Conservation (phyloP, 2,113 vertebrate genomes). For the Ophiodon elongatus region DNA sequence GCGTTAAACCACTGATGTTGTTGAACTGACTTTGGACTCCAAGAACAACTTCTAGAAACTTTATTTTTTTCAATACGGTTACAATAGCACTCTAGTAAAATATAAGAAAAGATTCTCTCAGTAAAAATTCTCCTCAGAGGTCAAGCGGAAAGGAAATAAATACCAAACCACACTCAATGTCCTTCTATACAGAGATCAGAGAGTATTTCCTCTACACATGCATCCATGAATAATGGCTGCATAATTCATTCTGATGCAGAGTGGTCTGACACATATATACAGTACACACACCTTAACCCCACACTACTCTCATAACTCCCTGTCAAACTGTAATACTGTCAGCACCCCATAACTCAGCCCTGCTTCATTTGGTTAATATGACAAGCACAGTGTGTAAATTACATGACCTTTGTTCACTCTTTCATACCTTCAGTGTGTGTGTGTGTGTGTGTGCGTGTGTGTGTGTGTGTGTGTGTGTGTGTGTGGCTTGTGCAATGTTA, state of each 20-base stretch:
- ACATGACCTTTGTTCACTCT: slow-evolving; percentile 52
- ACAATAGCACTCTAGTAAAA: background rate
- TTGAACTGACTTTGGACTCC: background rate
- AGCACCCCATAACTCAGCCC: slow-evolving; percentile 51
- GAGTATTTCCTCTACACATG: slow-evolving; percentile 30
- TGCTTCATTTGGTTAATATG: slow-evolving; percentile 70
- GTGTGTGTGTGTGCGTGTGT: background rate
- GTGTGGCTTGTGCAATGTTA: slow-evolving; percentile 25
- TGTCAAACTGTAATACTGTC: background rate
- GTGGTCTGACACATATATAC: slow-evolving; percentile 10
- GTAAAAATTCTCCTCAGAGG: slow-evolving; percentile 1
- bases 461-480: slow-evolving; percentile 25
- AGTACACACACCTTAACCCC: background rate
- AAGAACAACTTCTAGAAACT: background rate
- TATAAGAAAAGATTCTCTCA: too few species aligned
- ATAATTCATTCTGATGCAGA: slow-evolving; percentile 54
- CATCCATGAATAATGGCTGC: slow-evolving; percentile 48
- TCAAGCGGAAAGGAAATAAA: slow-evolving; percentile 13
- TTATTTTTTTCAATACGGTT: background rate
- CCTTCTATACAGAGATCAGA: slow-evolving; percentile 29
- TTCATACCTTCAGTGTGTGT: slow-evolving; percentile 29
- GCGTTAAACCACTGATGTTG: background rate
- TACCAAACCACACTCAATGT: slow-evolving; percentile 7
- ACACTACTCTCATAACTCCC: slow-evolving; percentile 7
- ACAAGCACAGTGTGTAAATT: slow-evolving; percentile 65